Evolutionary conservation across 1,140 invertebrate genomes (phyloP).

Genomic region (Drosophila saltans): DNA sequence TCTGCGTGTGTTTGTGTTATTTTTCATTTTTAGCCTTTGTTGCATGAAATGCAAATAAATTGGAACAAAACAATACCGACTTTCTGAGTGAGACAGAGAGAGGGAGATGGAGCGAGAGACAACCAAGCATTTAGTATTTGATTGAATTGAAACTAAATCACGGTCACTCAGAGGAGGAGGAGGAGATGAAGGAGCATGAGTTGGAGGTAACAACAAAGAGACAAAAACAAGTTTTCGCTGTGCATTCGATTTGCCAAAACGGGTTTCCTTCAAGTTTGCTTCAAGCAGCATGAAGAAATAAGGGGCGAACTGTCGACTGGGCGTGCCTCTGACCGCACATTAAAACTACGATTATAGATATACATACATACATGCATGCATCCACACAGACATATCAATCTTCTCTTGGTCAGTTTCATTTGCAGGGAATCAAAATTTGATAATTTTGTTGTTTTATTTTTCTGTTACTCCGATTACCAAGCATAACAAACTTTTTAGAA

Average conservation of each 20-base stretch:
- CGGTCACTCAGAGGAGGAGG: slow-evolving; percentile 50
- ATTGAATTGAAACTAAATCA: slow-evolving; percentile 65
- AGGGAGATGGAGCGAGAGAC: slow-evolving; percentile 49
- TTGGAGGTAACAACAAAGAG: neutral
- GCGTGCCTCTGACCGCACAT: slow-evolving; percentile 66
- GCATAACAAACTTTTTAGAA: slow-evolving; percentile 5
- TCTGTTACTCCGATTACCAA: slow-evolving; percentile 40
- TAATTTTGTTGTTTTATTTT: neutral
- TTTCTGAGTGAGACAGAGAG: slow-evolving; percentile 12
- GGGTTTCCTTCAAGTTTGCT: slow-evolving; percentile 43
- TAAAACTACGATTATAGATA: slow-evolving; percentile 43
- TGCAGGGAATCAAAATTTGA: slow-evolving; percentile 4
- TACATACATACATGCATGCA: slow-evolving; percentile 26
- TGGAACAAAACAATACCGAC: slow-evolving; percentile 41
- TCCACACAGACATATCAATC: neutral
- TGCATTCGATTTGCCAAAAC: slow-evolving; percentile 68
- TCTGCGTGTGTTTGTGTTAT: slow-evolving; percentile 8
- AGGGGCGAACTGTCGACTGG: slow-evolving; percentile 27
- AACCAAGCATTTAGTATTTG: slow-evolving; percentile 18
- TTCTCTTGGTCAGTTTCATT: neutral
- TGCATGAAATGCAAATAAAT: slow-evolving; percentile 58
- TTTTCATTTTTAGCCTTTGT: neutral
- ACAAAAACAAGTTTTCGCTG: slow-evolving; percentile 40
- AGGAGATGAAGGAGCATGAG: slow-evolving; percentile 7
- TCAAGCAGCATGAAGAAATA: slow-evolving; percentile 2